phyloP scores from a whole-genome alignment of 2,113 vertebrate species.

The Macheiramphus alcinus region DNA sequence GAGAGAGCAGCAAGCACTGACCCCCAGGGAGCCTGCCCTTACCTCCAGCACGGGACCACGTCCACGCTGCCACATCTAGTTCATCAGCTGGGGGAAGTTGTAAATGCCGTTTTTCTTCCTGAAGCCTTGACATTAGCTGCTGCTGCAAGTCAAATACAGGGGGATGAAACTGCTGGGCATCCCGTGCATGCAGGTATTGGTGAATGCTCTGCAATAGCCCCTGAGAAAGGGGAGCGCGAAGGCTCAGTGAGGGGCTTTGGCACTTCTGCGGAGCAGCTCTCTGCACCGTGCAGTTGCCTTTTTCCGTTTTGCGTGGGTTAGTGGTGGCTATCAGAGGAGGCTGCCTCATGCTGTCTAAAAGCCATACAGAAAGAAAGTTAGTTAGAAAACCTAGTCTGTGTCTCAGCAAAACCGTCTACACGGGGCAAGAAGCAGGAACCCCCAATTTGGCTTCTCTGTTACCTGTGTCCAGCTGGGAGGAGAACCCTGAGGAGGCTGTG shows the following conservation, averaged over 20 bases:
- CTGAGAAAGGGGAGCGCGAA: neutral
- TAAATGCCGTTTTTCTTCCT: neutral
- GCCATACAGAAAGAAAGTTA: neutral
- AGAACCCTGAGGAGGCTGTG: neutral
- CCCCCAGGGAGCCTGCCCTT: neutral
- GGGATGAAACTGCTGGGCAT: neutral
- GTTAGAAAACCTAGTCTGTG: neutral
- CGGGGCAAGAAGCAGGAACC: neutral
- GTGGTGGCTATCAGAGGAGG: neutral
- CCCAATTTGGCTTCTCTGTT: neutral
- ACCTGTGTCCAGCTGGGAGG: neutral
- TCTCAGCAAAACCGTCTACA: neutral
- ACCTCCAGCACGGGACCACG: neutral
- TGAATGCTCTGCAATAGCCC: neutral
- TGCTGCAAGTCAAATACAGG: neutral
- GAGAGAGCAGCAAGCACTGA: neutral
- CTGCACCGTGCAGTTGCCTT: neutral
- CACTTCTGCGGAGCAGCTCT: neutral
- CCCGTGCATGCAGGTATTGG: neutral
- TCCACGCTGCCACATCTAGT: accelerated
- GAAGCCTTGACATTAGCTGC: neutral
- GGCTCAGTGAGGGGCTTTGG: neutral
- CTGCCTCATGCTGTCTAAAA: neutral
- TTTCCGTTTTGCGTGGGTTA: neutral
- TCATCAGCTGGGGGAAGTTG: neutral